These are phyloP conservation scores for Callionymus lyra DNA, from an alignment of 2,113 vertebrate genomes.

Conservation along the genomic window DNA sequence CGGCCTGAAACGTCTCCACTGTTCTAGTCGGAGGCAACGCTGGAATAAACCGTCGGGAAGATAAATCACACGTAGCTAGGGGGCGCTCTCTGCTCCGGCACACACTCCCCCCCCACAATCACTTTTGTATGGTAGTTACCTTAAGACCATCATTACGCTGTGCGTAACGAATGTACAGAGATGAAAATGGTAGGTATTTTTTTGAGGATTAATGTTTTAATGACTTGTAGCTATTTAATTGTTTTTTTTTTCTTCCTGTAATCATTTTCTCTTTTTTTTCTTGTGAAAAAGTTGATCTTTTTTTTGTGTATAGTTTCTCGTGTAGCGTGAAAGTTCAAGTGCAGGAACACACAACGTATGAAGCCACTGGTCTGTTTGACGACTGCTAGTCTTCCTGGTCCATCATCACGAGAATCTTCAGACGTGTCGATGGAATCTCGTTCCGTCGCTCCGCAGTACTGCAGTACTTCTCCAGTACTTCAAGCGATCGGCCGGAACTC, in stretches of 20 bases:
- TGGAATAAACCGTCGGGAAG: too few relatives aligned
- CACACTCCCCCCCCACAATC: conserved; percentile 81
- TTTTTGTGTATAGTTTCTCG: conserved; percentile 77
- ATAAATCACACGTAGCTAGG: conserved; percentile 75
- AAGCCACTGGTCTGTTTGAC: conserved; percentile 84
- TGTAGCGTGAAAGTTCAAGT: conserved; percentile 75
- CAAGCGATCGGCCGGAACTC: too few relatives aligned
- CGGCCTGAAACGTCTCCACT: conserved; percentile 1
- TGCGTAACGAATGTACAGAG: conserved; percentile 99
- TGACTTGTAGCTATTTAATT: conserved; percentile 99
- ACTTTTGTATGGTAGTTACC: conserved; percentile 90
- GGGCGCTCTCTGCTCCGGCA: conserved; percentile 69
- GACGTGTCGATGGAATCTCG: too few relatives aligned
- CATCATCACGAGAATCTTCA: background rate
- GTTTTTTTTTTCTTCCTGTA: conserved; percentile 82
- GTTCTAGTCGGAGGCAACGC: background rate
- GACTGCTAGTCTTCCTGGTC: conserved; percentile 31
- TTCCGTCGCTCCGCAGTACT: too few relatives aligned
- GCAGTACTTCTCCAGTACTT: too few relatives aligned
- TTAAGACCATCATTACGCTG: conserved; percentile 99
- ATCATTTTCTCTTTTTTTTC: conserved; percentile 76
- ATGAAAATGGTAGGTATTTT: conserved; percentile 99
- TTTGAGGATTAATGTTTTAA: conserved; percentile 99
- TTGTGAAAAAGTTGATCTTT: conserved; percentile 98
- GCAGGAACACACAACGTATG: conserved; percentile 95